These are phyloP conservation scores for Hydrocynus forskahlii DNA, from an alignment of 2,797 vertebrate species.

Conservation along the genomic window DNA sequence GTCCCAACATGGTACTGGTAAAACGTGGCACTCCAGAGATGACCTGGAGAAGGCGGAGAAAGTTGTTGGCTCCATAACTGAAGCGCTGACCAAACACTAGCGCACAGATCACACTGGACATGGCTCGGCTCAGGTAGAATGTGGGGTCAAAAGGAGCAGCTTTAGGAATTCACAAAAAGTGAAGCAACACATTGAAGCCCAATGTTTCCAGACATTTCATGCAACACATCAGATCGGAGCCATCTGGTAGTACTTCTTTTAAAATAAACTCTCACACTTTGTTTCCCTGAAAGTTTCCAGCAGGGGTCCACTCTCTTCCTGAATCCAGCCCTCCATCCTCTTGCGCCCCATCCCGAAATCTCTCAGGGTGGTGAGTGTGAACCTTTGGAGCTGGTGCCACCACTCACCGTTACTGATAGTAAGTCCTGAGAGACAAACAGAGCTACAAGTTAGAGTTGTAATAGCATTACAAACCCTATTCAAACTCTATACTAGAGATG, in stretches of 20 bases:
- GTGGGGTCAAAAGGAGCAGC: constrained; percentile 65
- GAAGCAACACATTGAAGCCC: not conserved
- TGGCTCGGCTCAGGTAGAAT: constrained; percentile 61
- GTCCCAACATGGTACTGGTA: constrained; percentile 62
- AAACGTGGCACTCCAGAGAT: constrained; percentile 46
- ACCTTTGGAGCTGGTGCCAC: constrained; percentile 72
- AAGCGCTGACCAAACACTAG: constrained; percentile 78
- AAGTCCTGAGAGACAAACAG: constrained; percentile 61
- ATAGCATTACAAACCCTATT: not conserved
- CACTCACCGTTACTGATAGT: constrained; percentile 70
- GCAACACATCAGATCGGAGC: too few relatives aligned
- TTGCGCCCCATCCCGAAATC: constrained; percentile 79
- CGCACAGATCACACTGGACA: constrained; percentile 79
- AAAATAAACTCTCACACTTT: constrained; percentile 51
- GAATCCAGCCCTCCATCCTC: constrained; percentile 76
- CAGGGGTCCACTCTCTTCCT: constrained; percentile 70
- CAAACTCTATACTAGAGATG: too few relatives aligned
- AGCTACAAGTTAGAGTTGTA: too few relatives aligned
- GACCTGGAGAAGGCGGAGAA: constrained; percentile 65
- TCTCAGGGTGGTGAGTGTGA: constrained; percentile 70
- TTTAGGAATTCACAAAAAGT: constrained; percentile 36
- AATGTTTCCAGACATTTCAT: too few relatives aligned
- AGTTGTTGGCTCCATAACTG: constrained; percentile 70
- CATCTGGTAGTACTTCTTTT: too few relatives aligned
- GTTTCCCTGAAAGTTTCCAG: constrained; percentile 46